Percentiles rank a stretch among this genome's conserved stretches.
Conservation (phyloP, 1,140 invertebrate genomes). For the Oscheius sp. region DNA sequence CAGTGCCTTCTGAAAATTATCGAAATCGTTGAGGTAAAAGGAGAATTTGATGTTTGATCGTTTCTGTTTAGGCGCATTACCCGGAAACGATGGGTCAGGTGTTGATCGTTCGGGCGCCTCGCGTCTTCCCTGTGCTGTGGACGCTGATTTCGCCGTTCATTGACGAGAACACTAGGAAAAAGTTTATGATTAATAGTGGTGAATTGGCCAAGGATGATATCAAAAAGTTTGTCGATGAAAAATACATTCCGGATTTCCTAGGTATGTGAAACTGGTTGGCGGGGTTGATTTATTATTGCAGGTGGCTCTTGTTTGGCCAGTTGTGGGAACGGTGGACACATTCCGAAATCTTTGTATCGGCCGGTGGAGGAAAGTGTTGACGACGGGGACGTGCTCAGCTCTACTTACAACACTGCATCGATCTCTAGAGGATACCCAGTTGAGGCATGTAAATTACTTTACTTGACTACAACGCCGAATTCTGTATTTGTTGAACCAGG, state of each 20-base stretch:
- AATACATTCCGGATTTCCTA: slow-evolving; percentile 85
- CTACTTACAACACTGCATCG: slow-evolving; percentile 48
- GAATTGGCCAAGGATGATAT: slow-evolving; percentile 63
- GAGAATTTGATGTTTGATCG: slow-evolving; percentile 4
- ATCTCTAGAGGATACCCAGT: slow-evolving; percentile 49
- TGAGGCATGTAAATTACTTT: slow-evolving; percentile 51
- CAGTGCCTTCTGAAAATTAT: slow-evolving; percentile 85
- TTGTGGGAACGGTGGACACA: slow-evolving; percentile 79
- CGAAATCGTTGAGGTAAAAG: slow-evolving; percentile 76
- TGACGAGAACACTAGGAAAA: slow-evolving; percentile 88
- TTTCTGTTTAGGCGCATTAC: slow-evolving; percentile 73
- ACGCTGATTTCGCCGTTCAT: slow-evolving; percentile 94
- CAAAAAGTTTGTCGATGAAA: slow-evolving; percentile 78
- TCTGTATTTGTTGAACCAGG: too few species aligned
- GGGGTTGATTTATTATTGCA: background rate
- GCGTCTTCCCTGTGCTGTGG: slow-evolving; percentile 95
- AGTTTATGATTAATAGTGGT: slow-evolving; percentile 69
- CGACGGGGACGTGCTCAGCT: slow-evolving; percentile 63
- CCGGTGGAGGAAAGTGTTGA: slow-evolving; percentile 70
- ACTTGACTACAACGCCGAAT: too few species aligned
- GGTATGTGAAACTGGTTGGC: slow-evolving; percentile 56
- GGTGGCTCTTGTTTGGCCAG: slow-evolving; percentile 21
- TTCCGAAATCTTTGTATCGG: slow-evolving; percentile 83
- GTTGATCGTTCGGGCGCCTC: slow-evolving; percentile 79
- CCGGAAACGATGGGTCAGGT: slow-evolving; percentile 88